These are phyloP conservation scores for Leucopsar rothschildi DNA, from an alignment of 2,113 vertebrate species.

Conservation along the genomic window DNA sequence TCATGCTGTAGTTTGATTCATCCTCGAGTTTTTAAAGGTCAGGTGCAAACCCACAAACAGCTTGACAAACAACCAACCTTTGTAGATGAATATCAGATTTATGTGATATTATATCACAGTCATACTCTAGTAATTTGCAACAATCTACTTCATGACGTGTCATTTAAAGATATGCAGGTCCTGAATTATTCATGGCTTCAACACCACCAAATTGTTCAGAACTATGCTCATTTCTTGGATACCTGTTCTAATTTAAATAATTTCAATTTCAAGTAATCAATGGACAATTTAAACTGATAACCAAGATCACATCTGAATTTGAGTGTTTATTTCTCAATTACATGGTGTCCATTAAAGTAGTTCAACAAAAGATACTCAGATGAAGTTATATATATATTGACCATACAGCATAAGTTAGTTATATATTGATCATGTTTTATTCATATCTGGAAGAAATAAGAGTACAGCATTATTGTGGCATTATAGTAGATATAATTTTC, in stretches of 20 bases:
- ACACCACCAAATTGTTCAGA: slow-evolving; percentile 14
- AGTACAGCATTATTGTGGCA: background rate
- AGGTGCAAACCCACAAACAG: slow-evolving; percentile 43
- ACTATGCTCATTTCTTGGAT: background rate
- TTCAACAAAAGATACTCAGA: background rate
- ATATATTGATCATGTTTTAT: background rate
- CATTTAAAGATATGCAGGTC: background rate
- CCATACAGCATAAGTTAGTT: background rate
- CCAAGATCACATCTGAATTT: background rate
- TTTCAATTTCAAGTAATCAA: background rate
- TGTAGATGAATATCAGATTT: slow-evolving; percentile 40
- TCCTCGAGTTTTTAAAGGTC: slow-evolving; percentile 57
- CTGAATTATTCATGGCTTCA: slow-evolving; percentile 34
- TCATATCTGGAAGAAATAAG: background rate
- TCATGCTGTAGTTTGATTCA: slow-evolving; percentile 52
- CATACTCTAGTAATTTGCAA: background rate
- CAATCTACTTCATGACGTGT: background rate
- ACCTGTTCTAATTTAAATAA: background rate
- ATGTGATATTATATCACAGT: background rate
- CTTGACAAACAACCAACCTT: slow-evolving; percentile 59
- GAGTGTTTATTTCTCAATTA: background rate
- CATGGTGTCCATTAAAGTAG: background rate
- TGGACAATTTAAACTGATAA: background rate
- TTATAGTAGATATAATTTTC: background rate
- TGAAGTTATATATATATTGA: background rate